Evolutionary conservation across 2,113 vertebrate species (phyloP).

Genomic region (Rhinopithecus roxellana): DNA sequence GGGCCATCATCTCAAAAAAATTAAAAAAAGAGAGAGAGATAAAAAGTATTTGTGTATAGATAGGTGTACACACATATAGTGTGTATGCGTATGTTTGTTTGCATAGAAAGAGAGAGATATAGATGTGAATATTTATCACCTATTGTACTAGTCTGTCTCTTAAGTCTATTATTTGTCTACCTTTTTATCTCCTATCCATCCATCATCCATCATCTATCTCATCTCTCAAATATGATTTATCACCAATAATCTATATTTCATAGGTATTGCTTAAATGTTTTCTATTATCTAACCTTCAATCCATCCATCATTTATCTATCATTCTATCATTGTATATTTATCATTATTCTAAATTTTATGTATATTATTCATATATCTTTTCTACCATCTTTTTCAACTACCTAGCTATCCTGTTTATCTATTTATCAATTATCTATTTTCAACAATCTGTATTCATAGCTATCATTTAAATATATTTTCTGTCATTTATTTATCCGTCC

Average conservation of each 20-base stretch:
- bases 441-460: neutral
- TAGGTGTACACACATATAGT: neutral
- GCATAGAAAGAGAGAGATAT: neutral
- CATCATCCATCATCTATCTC: neutral
- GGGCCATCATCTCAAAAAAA: no score
- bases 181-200: neutral
- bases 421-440: neutral
- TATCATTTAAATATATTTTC: neutral
- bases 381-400: neutral
- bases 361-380: neutral
- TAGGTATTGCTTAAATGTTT: neutral
- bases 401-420: neutral
- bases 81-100: fast-evolving
- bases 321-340: neutral
- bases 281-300: neutral
- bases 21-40: neutral
- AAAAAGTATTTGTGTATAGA: neutral
- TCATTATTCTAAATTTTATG: no score
- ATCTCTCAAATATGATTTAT: neutral
- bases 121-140: neutral
- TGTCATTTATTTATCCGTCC: no score
- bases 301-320: neutral
- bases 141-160: neutral
- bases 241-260: neutral
- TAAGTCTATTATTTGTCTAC: no score